Percentiles rank a stretch among this genome's conserved stretches.
phyloP scores from a whole-genome alignment of 2,888 invertebrate genomes.

The Horisme vitalbata region DNA sequence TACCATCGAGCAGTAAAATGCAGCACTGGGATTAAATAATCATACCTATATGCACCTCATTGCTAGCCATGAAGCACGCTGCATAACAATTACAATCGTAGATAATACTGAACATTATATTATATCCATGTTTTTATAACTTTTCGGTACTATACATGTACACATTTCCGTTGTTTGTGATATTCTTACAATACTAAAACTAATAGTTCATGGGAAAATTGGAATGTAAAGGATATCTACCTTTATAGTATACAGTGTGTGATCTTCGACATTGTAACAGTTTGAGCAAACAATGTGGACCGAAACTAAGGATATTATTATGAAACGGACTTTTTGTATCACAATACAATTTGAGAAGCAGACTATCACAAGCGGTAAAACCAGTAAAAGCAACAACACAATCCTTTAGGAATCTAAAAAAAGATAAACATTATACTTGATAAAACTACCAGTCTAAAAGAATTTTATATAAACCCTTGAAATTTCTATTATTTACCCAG shows the following conservation, averaged over 20 bases:
- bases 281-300: slow-evolving; percentile 28
- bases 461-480: too few relatives aligned
- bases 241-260: slow-evolving; percentile 31
- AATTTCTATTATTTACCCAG: too few relatives aligned
- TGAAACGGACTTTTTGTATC: slow-evolving; percentile 1
- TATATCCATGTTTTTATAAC: slow-evolving; percentile 18
- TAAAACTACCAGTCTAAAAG: too few relatives aligned
- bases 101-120: slow-evolving; percentile 66
- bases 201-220: slow-evolving; percentile 9
- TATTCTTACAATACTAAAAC: slow-evolving; percentile 16
- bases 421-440: too few relatives aligned
- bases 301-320: not conserved
- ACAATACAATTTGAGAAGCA: slow-evolving; percentile 8
- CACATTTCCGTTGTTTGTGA: slow-evolving; percentile 17
- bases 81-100: slow-evolving; percentile 48
- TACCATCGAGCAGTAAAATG: slow-evolving; percentile 38
- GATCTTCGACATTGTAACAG: slow-evolving; percentile 41
- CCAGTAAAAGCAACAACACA: too few relatives aligned
- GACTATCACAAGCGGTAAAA: slow-evolving; percentile 10
- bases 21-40: slow-evolving; percentile 39
- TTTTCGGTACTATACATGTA: slow-evolving; percentile 29
- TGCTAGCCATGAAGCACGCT: slow-evolving; percentile 45
- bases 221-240: slow-evolving; percentile 19
- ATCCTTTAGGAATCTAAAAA: too few relatives aligned
- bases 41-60: slow-evolving; percentile 24